These are phyloP conservation scores for Tanypteryx hageni DNA, from an alignment of 2,888 invertebrate species.

Conservation along the genomic window DNA sequence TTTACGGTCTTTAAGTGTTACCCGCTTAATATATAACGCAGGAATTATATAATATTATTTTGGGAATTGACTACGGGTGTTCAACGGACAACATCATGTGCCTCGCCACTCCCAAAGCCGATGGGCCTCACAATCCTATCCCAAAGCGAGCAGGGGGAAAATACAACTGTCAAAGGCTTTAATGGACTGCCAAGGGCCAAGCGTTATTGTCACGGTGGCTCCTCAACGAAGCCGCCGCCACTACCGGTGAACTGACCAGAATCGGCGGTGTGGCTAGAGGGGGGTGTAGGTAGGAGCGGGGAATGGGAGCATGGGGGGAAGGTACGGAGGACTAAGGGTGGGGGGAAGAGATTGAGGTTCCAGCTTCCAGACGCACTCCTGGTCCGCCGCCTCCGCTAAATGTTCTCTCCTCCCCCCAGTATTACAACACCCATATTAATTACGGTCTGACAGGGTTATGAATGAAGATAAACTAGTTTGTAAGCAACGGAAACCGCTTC, in stretches of 20 bases:
- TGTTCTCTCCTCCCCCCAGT: background rate
- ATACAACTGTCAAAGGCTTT: slow-evolving; percentile 26
- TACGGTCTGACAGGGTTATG: slow-evolving; percentile 63
- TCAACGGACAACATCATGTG: background rate
- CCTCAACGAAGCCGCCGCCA: background rate
- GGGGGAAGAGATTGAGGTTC: no score
- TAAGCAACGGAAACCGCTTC: slow-evolving; percentile 24
- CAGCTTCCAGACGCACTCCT: no score
- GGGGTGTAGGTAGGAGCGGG: no score
- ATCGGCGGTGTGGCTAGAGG: background rate
- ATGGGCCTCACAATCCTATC: background rate
- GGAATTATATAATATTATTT: no score
- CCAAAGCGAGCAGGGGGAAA: background rate
- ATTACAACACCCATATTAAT: slow-evolving; percentile 65
- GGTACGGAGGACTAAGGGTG: no score
- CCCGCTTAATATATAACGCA: no score
- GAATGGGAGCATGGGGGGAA: no score
- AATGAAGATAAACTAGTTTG: slow-evolving; percentile 65
- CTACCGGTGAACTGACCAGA: background rate
- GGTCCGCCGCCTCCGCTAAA: background rate
- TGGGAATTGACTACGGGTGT: no score
- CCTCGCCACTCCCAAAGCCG: background rate
- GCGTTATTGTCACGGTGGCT: slow-evolving; percentile 1
- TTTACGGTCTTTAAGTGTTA: no score
- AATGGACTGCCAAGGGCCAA: background rate